Evolutionary conservation across 2,888 invertebrate genomes (phyloP), one percentile per base, ranked within the genome.

Genomic region (Dasysyrphus tricinctus): DNA sequence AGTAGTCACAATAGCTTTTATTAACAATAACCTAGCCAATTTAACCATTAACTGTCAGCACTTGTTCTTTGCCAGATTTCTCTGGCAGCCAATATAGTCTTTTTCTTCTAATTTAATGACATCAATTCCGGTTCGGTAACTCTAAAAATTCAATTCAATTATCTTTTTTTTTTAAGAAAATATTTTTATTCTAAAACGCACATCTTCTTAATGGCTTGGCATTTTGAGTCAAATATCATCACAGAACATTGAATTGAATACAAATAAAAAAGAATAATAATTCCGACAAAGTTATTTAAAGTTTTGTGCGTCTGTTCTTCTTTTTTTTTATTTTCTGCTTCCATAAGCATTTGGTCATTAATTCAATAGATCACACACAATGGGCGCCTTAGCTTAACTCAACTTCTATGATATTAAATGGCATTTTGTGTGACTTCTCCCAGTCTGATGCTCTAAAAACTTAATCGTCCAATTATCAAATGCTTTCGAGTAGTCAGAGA

Each of bases 341-440:
- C 81, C 77, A 65, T 72, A 81, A 81, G 83, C 83, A 83, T 75
- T 83, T 75, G 83, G 74, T 70, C 69, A 79, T 70, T 80, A 79
- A 79, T 80, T 80, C 70, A 74, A 84, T 75, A 84, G 79, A 70
- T 84, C 83, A 79, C 65, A 37, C 19, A 37, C 49, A 77, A 70
- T 65, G 57, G 57, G 78, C 49, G 51, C 29, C 37, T 37, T 4
- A 47, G 77, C 49, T 42, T 77, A 42, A 4, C 14, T 70, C 51
- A 61, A 51, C 69, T 70, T 69, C 16, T 51, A 42, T 51, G 34
- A 78, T 63, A 78, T 69, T 77, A 49, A 77, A 77, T 59, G 29
- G 49, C 49, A 77, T 78, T 72, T 78, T 44, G 61, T 72, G 70
- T 63, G 70, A 70, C 59, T 72, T 70, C n/a, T 61, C n/a, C 32